Evolutionary conservation across 2,888 invertebrate genomes (phyloP), one percentile per base, ranked within the genome.

Genomic region (Hemistola chrysoprasaria): DNA sequence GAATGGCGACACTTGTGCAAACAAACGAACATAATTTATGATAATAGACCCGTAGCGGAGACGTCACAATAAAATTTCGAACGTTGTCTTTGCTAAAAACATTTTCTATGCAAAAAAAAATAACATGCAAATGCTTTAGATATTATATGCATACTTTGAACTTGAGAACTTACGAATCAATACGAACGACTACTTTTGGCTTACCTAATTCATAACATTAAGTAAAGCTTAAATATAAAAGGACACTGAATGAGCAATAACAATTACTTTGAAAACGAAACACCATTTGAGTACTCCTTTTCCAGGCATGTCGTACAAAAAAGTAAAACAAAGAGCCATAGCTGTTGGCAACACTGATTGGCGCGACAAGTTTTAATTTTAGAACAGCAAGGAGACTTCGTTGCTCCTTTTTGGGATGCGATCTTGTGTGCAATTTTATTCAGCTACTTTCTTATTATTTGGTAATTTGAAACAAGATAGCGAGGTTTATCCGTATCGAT

Each of bases 291-390:
- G 11, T 3, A 11, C 11, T 6, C 11, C 11, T 9, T 22, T 26
- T 42, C 50, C 59, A 57, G 56, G 53, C 53, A 41, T 53, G n/a
- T 51, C 40, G 42, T 42, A 57, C 52, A 41, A 55, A 59, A 56
- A 52, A 53, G 37, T 31, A 30, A 28, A 29, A 46, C 28, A 43
- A 33, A 6, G 23, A 50, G 50, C 54, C 43, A 45, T 52, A 50
- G 45, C 48, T 43, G 56, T 53, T 56, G 49, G 59, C 57, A 58
- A 57, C 56, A 56, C 62, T 62, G 69, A 65, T 69, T 64, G 68
- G 69, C 65, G 65, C 62, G 64, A 53, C 59, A 53, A 28, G 52
- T 62, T 69, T 66, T 67, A 75, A 74, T 57, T 71, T 69, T 73
- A 73, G 73, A 62, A 56, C 53, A 42, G 57, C 56, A 57, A 53